Evolutionary conservation across 2,888 invertebrate genomes (phyloP).

Genomic region (Drosophila austrosaltans): DNA sequence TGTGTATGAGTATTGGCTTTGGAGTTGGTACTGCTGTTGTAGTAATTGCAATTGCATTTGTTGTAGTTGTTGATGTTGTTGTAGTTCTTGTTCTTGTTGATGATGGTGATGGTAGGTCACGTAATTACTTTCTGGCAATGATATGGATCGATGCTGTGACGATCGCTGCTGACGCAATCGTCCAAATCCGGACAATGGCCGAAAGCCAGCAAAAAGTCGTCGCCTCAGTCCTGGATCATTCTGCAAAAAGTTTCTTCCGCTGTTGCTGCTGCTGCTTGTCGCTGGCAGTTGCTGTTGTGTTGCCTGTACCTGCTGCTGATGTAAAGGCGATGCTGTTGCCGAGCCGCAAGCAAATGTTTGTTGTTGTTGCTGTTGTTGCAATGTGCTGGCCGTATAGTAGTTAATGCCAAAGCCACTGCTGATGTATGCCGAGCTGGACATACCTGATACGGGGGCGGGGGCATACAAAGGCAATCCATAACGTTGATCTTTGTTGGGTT

Average conservation of each 20-base stretch:
- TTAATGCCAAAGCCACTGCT: conserved; percentile 80
- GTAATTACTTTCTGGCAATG: conserved; percentile 92
- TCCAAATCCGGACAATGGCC: conserved; percentile 88
- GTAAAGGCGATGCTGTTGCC: conserved; percentile 42
- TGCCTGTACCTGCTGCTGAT: conserved; percentile 34
- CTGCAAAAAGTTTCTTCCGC: conserved; percentile 57
- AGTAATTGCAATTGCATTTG: conserved; percentile 26
- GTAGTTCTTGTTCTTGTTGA: conserved; percentile 56
- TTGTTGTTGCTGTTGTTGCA: conserved; percentile 53
- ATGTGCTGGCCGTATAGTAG: conserved; percentile 70
- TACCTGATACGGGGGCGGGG: conserved; percentile 64
- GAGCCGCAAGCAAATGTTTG: conserved; percentile 26
- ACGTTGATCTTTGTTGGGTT: conserved; percentile 72
- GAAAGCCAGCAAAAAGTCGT: conserved; percentile 91
- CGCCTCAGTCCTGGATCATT: conserved; percentile 88
- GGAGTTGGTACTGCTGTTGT: conserved; percentile 17
- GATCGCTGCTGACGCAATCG: conserved; percentile 87
- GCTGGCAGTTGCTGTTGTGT: conserved; percentile 49
- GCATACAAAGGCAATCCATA: conserved; percentile 48
- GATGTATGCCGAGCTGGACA: conserved; percentile 78
- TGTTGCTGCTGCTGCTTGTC: conserved; percentile 45
- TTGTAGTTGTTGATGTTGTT: conserved; percentile 48
- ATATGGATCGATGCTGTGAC: conserved; percentile 92
- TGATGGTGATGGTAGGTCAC: conserved; percentile 64
- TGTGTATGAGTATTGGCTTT: conserved; percentile 7